Conservation (phyloP, 23 tunicate species). For the Clavelina lepadiformis region DNA sequence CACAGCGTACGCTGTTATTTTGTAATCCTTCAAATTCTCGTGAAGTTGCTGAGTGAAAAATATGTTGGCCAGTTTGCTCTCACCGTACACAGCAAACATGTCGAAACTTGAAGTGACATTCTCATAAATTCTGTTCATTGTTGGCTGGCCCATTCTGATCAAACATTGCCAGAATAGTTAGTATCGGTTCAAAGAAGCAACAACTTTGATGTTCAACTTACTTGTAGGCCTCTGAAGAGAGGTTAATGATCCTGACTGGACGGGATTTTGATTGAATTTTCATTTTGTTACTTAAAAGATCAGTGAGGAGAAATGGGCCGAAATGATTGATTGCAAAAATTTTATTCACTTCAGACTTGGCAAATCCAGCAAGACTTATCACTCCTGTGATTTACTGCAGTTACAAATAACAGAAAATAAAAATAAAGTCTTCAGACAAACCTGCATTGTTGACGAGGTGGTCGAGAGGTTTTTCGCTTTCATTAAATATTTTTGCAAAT, state of each 20-base stretch:
- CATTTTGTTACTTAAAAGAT: slow-evolving; percentile 61
- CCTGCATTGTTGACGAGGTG: slow-evolving; percentile 29
- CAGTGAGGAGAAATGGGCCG: slow-evolving; percentile 80
- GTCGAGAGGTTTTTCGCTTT: slow-evolving; percentile 8
- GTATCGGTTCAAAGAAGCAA: background rate
- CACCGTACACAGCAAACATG: slow-evolving; percentile 12
- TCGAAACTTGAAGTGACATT: background rate
- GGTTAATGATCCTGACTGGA: slow-evolving; percentile 63
- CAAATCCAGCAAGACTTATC: slow-evolving; percentile 27
- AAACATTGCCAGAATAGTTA: no score
- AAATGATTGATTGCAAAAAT: slow-evolving; percentile 69
- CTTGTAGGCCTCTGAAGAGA: slow-evolving; percentile 53
- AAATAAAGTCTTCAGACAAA: background rate
- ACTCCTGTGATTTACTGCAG: slow-evolving; percentile 20
- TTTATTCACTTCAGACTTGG: slow-evolving; percentile 46
- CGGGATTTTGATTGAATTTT: slow-evolving; percentile 36
- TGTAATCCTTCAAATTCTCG: slow-evolving; percentile 16
- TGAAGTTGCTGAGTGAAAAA: slow-evolving; percentile 56
- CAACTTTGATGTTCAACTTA: background rate
- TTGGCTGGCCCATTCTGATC: background rate
- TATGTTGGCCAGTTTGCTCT: slow-evolving; percentile 46
- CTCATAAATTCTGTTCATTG: background rate
- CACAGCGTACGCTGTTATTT: slow-evolving; percentile 46
- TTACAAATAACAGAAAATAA: background rate
- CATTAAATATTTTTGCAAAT: slow-evolving; percentile 7